Base-by-base conservation (phyloP, 1,140 invertebrate genomes). In the Zaprionus camerounensis region DNA sequence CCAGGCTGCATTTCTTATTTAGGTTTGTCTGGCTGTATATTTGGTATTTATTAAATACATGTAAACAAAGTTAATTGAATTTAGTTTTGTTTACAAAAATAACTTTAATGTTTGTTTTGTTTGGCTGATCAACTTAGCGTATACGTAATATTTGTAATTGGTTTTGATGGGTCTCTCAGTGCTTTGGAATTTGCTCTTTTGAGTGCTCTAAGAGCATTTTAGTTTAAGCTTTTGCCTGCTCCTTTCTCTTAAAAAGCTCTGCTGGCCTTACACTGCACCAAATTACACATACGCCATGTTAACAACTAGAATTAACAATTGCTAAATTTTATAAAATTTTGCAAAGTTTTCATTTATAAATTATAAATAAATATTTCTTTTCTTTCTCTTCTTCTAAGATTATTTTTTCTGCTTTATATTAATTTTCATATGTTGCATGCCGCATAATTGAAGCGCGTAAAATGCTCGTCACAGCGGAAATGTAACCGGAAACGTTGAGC, bases 401-500 rank as follows among this genome's bases (percentile, higher is more conserved):
- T 55, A 4, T 34, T 61, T 44, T n/a, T 9, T n/a, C 6, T 34
- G 1, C n/a, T 38, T 66, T 9, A 22, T 2, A 6, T 24, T 3
- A 20, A 6, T 31, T 17, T 20, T 28, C 56, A 17, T n/a, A 20
- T 22, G 26, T 41, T 61, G 28, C 51, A 66, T 61, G 61, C 46
- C 15, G 53, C 55, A 26, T 76, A 87, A 90, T 79, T 88, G 65
- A 84, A 69, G 78, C 78, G 84, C 78, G 65, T 81, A 53, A 81
- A 87, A 64, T 83, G 84, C 80, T 80, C 68, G 80, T 53, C 71
- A 58, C 24, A 59, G 69, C 84, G 84, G 84, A 88, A 88, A 84
- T 80, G 78, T 90, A 79, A 78, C 68, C 84, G 84, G 84, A 88
- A 90, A 71, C 71, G 81, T 71, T 59, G 78, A 88, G 84, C 84